Base-by-base conservation (phyloP, 2,113 vertebrate genomes). In the Pachycephala philippinensis region DNA sequence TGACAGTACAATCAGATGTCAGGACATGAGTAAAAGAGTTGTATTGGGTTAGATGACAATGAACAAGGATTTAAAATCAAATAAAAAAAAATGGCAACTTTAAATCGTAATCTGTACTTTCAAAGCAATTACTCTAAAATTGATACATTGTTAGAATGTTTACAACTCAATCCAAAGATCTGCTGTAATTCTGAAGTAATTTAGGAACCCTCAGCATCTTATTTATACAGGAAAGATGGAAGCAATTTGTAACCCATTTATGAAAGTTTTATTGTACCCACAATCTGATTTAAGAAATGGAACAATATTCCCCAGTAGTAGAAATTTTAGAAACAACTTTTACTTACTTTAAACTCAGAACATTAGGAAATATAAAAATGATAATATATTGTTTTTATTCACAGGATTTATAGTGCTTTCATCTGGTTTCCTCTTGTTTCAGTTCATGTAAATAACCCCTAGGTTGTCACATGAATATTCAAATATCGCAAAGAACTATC, bases 51-150 rank as follows among this genome's bases (percentile, higher is more conserved):
- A 13, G 37, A 64, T 56, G 59, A 72, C 53, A 79, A 93, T 7
- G 3, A 35, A 45, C 40, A 39, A 21, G 65, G 70, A 47, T 89
- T 97, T 97, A 76, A 94, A 95, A 91, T 86, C 37, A 94, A 52
- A 76, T 0, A 5, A 63, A 80, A 53, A 45, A 42, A 50, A 75
- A 56, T 3, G n/a, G 89, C 37, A 35, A 94, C 93, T 97, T 95
- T 97, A 97, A 97, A 97, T 95, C 56, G 24, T 94, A 96, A 98
- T 97, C 89, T 70, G 31, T 93, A 97, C 95, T 96, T 96, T 92
- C 84, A 96, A 93, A 96, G 90, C 95, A 97, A 97, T 96, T 97
- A 91, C 77, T 94, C 24, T 88, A 97, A 97, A 97, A 93, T 49
- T 95, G 90, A 96, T 89, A 89, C 50, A 96, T 75, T 89, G 53